Base-by-base conservation (phyloP, 2,113 vertebrate genomes). In the Atractosteus spatula region DNA sequence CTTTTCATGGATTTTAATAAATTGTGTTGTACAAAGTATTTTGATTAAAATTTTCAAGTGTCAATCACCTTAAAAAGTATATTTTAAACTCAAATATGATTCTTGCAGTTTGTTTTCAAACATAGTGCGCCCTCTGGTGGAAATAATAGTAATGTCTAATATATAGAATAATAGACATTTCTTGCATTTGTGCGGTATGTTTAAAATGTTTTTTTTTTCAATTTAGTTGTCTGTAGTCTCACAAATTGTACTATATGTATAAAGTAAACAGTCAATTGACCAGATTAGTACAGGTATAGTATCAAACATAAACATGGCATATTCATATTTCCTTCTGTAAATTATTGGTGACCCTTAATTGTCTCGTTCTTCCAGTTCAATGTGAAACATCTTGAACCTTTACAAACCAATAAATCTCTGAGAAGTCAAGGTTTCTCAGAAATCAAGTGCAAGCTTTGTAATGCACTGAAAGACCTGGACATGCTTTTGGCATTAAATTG, bases 61-160 rank as follows among this genome's bases (percentile, higher is more conserved):
- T 29, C 29, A 29, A 29, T 29, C 29, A 29, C 29, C 29, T 29
- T 29, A 29, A 29, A 29, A 29, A 29, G 29, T 29, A 29, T 29
- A 29, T 29, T 29, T 29, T 29, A 29, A 29, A 29, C 29, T 29
- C 29, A 29, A 29, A 29, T 29, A 29, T 2, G 29, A 29, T 29
- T 29, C 29, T 29, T 7, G 47, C 47, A 51, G 47, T 51, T 51
- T 51, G 47, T 51, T 51, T 51, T 51, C 47, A 51, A 51, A 10
- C 47, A 51, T 10, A 51, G 47, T 51, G 47, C 87, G 79, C 86
- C 89, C 85, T 88, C 91, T 91, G 62, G 84, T 87, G 91, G 73
- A 16, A 3, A 44, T 7, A n/a, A 0, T 0, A 0, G 11, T 61
- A 78, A 83, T 77, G 63, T 47, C 42, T 7, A 51, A 54, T 16